Evolutionary conservation across 1,140 invertebrate species (phyloP), one percentile per base, ranked within the genome.

Genomic region (Phenacoccus solenopsis): DNA sequence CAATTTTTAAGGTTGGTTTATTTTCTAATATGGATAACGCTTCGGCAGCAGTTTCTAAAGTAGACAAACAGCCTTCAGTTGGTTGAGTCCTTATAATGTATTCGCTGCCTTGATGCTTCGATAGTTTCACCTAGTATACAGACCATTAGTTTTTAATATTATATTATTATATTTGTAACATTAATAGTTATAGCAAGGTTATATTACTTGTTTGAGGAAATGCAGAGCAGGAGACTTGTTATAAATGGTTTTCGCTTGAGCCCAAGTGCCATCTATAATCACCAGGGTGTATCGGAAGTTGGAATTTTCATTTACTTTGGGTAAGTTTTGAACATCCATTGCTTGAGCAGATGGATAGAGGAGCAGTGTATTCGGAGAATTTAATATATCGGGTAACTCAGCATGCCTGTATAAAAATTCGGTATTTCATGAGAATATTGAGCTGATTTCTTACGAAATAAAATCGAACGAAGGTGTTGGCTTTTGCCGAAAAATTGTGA

Each of bases 81-180:
- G 94, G 94, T 77, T 97, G 94, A 4, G 93, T 96, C 73, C 94
- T 84, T 73, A 97, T 94, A 68, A 94, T 90, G 78, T 96, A 97
- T 78, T 90, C 86, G 78, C 93, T 96, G 59, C 81, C 83, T 71
- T 82, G 83, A 59, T 81, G 83, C 4, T 84, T 83, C 56, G 90
- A 79, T 28, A 96, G 80, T 79, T 94, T 93, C 1, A 93, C 88
- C 81, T 85, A 71, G 5, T 59, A n/a, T 59, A 59, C 56, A 59
- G 21, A 59, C 56, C 7, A n/a, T 9, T 59, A 7, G n/a, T 5
- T 20, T 59, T 59, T 59, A 5, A 59, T 22, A 59, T 5, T 20
- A 59, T 59, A 16, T 16, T 59, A 59, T 22, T 16, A 9, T 59
- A 59, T 9, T 20, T 20, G 56, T 20, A 59, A 9, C 7, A 16